phyloP scores from a whole-genome alignment of 2,797 vertebrate species.

The Choloepus didactylus region DNA sequence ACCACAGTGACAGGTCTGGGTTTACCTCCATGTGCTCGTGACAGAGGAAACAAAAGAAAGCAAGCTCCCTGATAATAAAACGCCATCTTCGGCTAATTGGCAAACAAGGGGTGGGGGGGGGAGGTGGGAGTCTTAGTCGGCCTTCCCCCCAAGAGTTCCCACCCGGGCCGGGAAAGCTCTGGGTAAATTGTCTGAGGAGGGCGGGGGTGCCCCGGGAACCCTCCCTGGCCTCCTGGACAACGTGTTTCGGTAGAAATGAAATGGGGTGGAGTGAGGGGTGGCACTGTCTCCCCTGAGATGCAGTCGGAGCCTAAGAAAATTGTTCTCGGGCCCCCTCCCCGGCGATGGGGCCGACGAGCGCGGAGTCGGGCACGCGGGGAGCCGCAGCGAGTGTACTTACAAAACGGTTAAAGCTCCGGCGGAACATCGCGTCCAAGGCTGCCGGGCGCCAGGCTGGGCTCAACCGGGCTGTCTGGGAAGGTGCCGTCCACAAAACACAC shows the following conservation, averaged over 20 bases:
- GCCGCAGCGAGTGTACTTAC: slow-evolving; percentile 78
- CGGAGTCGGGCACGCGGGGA: background rate
- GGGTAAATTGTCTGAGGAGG: background rate
- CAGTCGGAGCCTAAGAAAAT: background rate
- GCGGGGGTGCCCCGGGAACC: background rate
- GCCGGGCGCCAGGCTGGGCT: slow-evolving; percentile 60
- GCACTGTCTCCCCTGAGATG: background rate
- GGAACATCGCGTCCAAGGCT: slow-evolving; percentile 81
- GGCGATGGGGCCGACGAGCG: background rate
- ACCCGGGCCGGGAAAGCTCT: background rate
- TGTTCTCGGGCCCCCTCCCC: background rate
- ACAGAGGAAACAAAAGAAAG: slow-evolving; percentile 81
- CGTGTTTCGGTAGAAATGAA: background rate
- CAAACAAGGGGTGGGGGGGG: background rate
- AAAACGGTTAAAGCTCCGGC: slow-evolving; percentile 81
- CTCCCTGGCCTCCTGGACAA: background rate
- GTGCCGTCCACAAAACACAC: slow-evolving; percentile 78
- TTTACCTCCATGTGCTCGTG: slow-evolving; percentile 76
- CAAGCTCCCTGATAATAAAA: slow-evolving; percentile 66
- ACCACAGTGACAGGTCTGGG: slow-evolving; percentile 67
- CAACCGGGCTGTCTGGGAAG: slow-evolving; percentile 46
- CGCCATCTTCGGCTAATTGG: slow-evolving; percentile 78
- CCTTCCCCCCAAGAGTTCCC: background rate
- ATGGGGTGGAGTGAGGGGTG: background rate
- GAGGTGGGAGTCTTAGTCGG: background rate